Evolutionary conservation across 2,888 invertebrate genomes (phyloP), one percentile per base, ranked within the genome.

Genomic region (Merodon equestris): DNA sequence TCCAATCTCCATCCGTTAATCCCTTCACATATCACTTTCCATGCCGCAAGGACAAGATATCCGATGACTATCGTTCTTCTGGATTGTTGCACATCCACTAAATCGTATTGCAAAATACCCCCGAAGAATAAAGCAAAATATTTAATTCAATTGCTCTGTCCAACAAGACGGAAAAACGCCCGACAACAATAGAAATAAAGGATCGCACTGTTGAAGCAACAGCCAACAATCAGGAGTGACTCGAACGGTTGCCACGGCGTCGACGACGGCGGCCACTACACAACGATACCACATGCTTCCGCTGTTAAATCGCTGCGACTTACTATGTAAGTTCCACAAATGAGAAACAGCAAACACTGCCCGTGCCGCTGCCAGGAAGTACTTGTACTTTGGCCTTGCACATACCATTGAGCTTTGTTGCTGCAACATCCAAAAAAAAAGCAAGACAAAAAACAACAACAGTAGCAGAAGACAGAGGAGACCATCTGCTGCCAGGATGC

Each of bases 71-170:
- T 61, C 71, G 66, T 34, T 77, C 47, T 14, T 12, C 47, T 18
- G 53, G 67, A 73, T 77, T 77, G 77, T 73, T 77, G 77, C 77
- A 73, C 67, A 67, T 77, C 57, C 72, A 67, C 76, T 77, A 51
- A 77, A 77, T 73, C 77, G 61, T 47, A 73, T 73, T 57, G 77
- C 48, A 47, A 72, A 67, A 72, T 67, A 61, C 51, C 67, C 77
- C 48, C 36, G 67, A 73, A 61, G 67, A 73, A 77, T 53, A 48
- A 57, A 67, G 50, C 61, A 48, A 77, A 74, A 70, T 51, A 79
- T 64, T 79, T 74, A 74, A 79, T 79, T 79, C 79, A 79, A 79
- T 79, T 74, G 74, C 79, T 64, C 74, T 79, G 60, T 70, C 74
- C 79, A 74, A 79, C 79, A 79, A 74, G 68, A 79, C 34, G 79